Base-by-base conservation (phyloP, 2,888 invertebrate species). In the Micoletzkya japonica region DNA sequence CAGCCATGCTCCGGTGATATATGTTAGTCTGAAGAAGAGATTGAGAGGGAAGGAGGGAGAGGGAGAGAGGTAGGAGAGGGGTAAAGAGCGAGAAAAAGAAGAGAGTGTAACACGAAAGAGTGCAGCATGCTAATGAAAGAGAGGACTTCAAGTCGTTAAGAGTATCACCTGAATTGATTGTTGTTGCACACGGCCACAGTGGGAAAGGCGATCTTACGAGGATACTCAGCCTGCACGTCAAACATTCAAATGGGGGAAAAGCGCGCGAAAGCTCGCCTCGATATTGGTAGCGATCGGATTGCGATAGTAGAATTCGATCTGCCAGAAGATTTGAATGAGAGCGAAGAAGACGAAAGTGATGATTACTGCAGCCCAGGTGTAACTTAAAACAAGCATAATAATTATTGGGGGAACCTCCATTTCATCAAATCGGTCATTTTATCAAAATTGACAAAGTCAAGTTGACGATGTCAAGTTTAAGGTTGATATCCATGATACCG, bases 111-210 rank as follows among this genome's bases (percentile, higher is more conserved):
- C n/a, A n/a, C n/a, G n/a, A n/a, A n/a, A n/a, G n/a, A n/a, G n/a
- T n/a, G n/a, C n/a, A n/a, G n/a, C n/a, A n/a, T n/a, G n/a, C n/a
- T n/a, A 4, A 56, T 7, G 24, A 49, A 60, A 28, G n/a, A 17
- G 17, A 4, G 4, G 17, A 2, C 1, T 6, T 28, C 14, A 14
- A 2, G 26, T 39, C 6, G 6, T 17, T 6, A n/a, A 52, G 7
- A n/a, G n/a, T 6, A 26, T 63, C 34, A 81, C 77, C 84, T 74
- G 74, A 81, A 83, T 66, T 84, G 84, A 77, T 84, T 84, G 72
- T 82, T 84, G 70, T 84, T 84, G 73, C 84, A 84, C 61, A 84
- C 77, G 14, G 84, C 84, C 2, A 84, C 81, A 24, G 79, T 74
- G 10, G 84, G 84, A 64, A 84, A 85, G 17, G 79, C 67, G 49